Base-by-base conservation (phyloP, 37 sponge, comb jelly and placozoan species). In the Cliona cf. orientalis region DNA sequence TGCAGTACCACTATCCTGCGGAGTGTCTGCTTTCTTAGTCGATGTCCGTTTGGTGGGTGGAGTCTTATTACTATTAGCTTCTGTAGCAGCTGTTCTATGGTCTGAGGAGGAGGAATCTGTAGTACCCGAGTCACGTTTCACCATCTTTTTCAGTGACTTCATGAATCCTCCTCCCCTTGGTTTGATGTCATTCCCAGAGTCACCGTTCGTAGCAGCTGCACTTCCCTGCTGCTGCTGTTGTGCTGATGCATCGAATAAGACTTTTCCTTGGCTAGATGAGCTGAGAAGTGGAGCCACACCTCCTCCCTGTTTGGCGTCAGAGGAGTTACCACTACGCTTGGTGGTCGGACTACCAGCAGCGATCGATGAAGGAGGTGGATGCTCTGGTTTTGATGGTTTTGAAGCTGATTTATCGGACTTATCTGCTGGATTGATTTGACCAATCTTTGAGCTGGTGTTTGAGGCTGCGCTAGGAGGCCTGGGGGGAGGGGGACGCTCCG, bases 81-180 rank as follows among this genome's bases (percentile, higher is more conserved):
- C n/a, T n/a, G n/a, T n/a, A n/a, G n/a, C n/a, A n/a, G n/a, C n/a
- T n/a, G n/a, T n/a, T n/a, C n/a, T n/a, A n/a, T n/a, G n/a, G n/a
- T n/a, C n/a, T n/a, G n/a, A n/a, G n/a, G n/a, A n/a, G n/a, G n/a
- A n/a, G n/a, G n/a, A n/a, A n/a, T n/a, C n/a, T n/a, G n/a, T n/a
- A 3, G 5, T 40, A 5, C 3, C 42, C 26, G 69, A 55, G 25
- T 76, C 86, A 58, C 77, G 62, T 58, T 41, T 60, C 5, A 85
- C 85, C 69, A 85, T 76, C 60, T 57, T 85, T 49, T 69, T 85
- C 62, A 85, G 60, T 58, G 85, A 85, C 29, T 46, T 36, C 77
- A 85, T 76, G 25, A 85, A 45, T n/a, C 42, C 41, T 23, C 35
- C 22, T 28, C 82, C 82, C 45, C 64, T 72, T 14, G 81, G 11